Base-by-base conservation (phyloP, 2,797 vertebrate species). In the Phoxinus dragarum region DNA sequence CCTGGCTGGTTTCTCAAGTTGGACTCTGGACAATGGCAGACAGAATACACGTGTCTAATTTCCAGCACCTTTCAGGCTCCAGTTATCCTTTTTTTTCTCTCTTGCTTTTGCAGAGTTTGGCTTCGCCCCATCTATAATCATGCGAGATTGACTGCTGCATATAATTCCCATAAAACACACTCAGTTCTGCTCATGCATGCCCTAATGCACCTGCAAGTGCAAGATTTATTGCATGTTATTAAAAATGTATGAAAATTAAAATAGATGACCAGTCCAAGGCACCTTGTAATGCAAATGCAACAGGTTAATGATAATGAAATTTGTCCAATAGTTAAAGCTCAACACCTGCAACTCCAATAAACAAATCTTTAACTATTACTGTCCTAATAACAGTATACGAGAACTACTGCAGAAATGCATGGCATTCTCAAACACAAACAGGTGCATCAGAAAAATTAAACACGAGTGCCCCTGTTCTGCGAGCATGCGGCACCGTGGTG, bases 131-230 rank as follows among this genome's bases (percentile, higher is more conserved):
- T 12, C n/a, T 72, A 36, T 76, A 64, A 61, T 72, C 52, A 79
- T 42, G n/a, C 6, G 1, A 47, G 36, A 9, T 23, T 59, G 12
- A 44, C 23, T 23, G 42, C 59, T 54, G 31, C 61, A 67, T 52
- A 61, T 82, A 31, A 68, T 69, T 69, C 10, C 10, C 17, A 21
- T 56, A 44, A 71, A 42, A 31, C n/a, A 67, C 12, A 34, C 64
- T 49, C 14, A 21, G 23, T 47, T 74, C 54, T 49, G 16, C 40
- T 27, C 56, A 66, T 44, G 71, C 71, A 42, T 12, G 0, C 17
- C n/a, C 40, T 66, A 47, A 71, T 61, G 66, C 84, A 80, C 69
- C 69, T 86, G 71, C 71, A 81, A 56, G 19, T 59, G 8, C 52
- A 47, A 75, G 34, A 75, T 74, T 16, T 54, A 38, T 31, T 17